Evolutionary conservation across 2,797 vertebrate species (phyloP), one percentile per base, ranked within the genome.

Genomic region (Cyprinella venusta): DNA sequence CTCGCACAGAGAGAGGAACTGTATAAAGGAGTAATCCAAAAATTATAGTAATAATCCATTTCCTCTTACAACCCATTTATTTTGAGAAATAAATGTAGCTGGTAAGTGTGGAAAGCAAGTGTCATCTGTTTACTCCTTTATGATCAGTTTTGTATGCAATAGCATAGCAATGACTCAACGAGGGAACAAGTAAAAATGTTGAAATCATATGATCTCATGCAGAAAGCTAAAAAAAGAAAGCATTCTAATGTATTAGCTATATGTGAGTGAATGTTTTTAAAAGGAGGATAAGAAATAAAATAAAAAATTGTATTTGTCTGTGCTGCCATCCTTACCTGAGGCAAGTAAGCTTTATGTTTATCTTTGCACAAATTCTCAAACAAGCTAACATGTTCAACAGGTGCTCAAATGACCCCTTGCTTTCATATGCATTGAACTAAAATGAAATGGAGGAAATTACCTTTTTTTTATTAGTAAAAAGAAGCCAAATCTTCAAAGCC

Each of bases 361-460:
- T 13, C 36, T 54, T 40, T 33, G 59, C 65, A 48, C 16, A 48
- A 63, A 82, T 61, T 80, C 33, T 15, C 6, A 30, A 59, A 79
- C 40, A 30, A 59, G 18, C 21, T 71, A 36, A 52, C 63, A 77
- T 26, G 80, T 45, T 74, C 45, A 85, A 72, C 61, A 79, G 54
- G 67, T 82, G 75, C 36, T 30, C 54, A 63, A 63, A 86, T 13
- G 13, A 67, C 42, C 68, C 52, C 3, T 48, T 68, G n/a, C 68
- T 79, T 87, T 86, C 81, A 84, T 56, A 83, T 68, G 68, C 77
- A 81, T 63, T 84, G 79, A 84, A 74, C 83, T 88, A 78, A 86
- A 85, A 79, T 59, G 38, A 79, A 86, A 77, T 64, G 42, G 77
- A 84, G 85, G 83, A 88, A 88, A 85, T 86, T 6, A 84, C 67